Base-by-base conservation (phyloP, 2,888 invertebrate genomes). In the Scaptomyza parva region DNA sequence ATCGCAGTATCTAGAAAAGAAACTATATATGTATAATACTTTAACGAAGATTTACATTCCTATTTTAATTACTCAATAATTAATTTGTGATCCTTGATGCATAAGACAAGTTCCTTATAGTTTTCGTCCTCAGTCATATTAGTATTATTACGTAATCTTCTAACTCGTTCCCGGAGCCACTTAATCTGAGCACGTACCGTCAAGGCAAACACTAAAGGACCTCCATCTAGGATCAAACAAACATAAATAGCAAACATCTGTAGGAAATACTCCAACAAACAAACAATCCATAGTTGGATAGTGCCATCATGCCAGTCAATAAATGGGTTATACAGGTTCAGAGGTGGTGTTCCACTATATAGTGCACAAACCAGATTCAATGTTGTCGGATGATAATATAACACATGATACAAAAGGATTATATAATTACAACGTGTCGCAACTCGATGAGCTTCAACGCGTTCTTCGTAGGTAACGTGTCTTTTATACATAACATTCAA, bases 81-180 rank as follows among this genome's bases (percentile, higher is more conserved):
- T 2, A 70, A 6, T 0, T 55, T 65, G 28, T 70, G 70, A 48
- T 70, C 70, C 43, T 59, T 59, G 17, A 70, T 65, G 48, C 71
- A 70, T 0, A 65, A 24, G 7, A 70, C 66, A 0, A 70, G 59
- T 11, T 55, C 58, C 22, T 59, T 47, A n/a, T 59, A 70, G 51
- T 65, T 47, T 0, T 70, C 37, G 0, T 30, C 18, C 3, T 65
- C 59, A 1, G 3, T 37, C 40, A 28, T 12, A 0, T 18, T 9
- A 0, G 33, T 3, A 43, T 59, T 17, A 1, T 2, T 52, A 0
- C 70, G 33, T 11, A 70, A 7, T 11, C n/a, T n/a, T 1, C 45
- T 22, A 3, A 70, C 54, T 3, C 71, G 17, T 2, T 37, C n/a
- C 1, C 26, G 55, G 0, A 70, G 51, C 39, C 65, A 48, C 7